A percentile compares a stretch with the other conserved stretches of the same genome.
Conservation (phyloP, 2,113 vertebrate genomes). For the Macaca fascicularis region DNA sequence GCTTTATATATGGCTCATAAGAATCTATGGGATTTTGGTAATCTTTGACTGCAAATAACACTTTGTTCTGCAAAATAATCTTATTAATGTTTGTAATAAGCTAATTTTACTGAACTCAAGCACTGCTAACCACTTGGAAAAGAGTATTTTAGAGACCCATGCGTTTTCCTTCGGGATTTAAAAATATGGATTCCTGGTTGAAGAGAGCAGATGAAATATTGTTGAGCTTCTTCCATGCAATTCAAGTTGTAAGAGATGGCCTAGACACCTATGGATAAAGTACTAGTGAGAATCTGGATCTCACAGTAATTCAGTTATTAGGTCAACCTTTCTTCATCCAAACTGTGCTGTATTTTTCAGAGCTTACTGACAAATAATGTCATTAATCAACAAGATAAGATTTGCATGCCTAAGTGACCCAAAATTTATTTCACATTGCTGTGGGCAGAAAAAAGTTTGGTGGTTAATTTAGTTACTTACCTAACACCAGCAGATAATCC, state of each 20-base stretch:
- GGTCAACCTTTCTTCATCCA: background rate
- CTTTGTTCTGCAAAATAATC: background rate
- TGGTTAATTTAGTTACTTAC: background rate
- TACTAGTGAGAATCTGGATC: background rate
- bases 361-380: background rate
- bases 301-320: constrained; percentile 2
- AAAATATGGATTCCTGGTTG: background rate
- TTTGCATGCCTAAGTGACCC: background rate
- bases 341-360: background rate
- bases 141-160: background rate
- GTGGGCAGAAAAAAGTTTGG: background rate
- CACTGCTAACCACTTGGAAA: background rate
- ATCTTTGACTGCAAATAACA: background rate
- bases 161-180: background rate
- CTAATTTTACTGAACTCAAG: background rate
- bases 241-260: background rate
- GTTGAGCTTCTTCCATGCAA: background rate
- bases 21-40: background rate
- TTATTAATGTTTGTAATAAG: background rate
- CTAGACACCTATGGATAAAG: background rate
- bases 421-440: background rate
- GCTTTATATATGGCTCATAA: background rate
- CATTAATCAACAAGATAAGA: background rate
- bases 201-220: background rate
- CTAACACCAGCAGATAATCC: background rate